These are phyloP conservation scores for Chrysopa pallens DNA, from an alignment of 1,140 invertebrate genomes.

Conservation along the genomic window DNA sequence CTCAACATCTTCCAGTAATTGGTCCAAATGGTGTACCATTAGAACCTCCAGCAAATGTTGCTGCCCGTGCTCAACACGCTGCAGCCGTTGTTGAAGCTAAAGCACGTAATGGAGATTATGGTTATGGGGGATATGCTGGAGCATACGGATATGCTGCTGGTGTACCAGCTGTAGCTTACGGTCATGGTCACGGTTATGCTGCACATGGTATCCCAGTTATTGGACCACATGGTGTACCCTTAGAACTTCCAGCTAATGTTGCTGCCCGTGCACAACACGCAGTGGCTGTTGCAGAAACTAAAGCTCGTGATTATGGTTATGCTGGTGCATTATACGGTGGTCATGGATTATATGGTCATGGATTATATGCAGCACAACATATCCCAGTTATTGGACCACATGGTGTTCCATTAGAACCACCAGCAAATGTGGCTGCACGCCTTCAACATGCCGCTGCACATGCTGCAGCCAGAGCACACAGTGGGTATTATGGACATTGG, in stretches of 20 bases:
- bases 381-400: background rate
- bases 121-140: no score
- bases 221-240: background rate
- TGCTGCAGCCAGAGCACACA: no score
- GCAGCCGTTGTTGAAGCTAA: slow-evolving; percentile 2
- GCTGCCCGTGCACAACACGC: background rate
- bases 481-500: no score
- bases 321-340: no score
- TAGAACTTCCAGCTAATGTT: background rate
- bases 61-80: background rate
- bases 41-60: background rate
- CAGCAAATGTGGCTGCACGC: background rate
- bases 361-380: background rate
- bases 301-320: no score
- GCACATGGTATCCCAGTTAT: background rate
- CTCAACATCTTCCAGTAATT: background rate
- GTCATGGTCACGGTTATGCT: background rate
- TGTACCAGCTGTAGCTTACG: no score
- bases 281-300: background rate
- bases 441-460: background rate
- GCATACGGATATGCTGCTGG: no score
- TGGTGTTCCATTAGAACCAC: background rate
- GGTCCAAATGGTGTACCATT: background rate
- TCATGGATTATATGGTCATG: no score
- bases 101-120: slow-evolving; percentile 3